Evolutionary conservation across 2,113 vertebrate genomes (phyloP).

Genomic region (Microtus ochrogaster): DNA sequence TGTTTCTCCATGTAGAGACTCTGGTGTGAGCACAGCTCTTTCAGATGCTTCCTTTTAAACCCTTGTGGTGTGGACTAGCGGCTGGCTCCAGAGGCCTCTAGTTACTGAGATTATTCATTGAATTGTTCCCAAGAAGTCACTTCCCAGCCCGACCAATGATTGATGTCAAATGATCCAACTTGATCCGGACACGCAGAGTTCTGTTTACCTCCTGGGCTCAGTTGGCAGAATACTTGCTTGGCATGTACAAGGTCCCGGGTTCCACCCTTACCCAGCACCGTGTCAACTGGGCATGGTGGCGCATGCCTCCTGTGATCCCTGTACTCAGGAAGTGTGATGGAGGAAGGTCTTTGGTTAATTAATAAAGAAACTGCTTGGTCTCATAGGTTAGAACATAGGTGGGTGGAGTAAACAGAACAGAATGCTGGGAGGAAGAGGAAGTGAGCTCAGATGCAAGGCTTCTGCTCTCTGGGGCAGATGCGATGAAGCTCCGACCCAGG

Average conservation of each 20-base stretch:
- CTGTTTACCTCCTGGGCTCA: neutral
- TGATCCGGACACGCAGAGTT: neutral
- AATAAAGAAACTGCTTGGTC: too few species aligned
- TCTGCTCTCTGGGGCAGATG: too few species aligned
- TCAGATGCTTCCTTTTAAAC: neutral
- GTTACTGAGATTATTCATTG: neutral
- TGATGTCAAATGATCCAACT: neutral
- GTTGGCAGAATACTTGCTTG: neutral
- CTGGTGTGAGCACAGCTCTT: neutral
- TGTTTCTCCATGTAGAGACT: neutral
- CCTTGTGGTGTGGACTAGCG: rapidly evolving
- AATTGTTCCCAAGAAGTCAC: neutral
- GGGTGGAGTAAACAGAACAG: too few species aligned
- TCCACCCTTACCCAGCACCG: neutral
- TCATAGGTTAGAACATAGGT: too few species aligned
- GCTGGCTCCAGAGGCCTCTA: neutral
- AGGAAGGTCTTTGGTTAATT: too few species aligned
- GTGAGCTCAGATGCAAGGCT: too few species aligned
- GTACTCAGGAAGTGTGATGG: neutral
- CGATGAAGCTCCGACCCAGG: too few species aligned
- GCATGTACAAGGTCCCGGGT: neutral
- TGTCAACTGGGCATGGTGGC: neutral
- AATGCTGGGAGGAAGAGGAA: too few species aligned
- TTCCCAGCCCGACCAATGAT: neutral
- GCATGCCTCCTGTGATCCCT: neutral